Percentiles rank a stretch among this genome's conserved stretches.
Evolutionary conservation across 1,140 invertebrate species (phyloP).

Genomic region (Bicyclus anynana): DNA sequence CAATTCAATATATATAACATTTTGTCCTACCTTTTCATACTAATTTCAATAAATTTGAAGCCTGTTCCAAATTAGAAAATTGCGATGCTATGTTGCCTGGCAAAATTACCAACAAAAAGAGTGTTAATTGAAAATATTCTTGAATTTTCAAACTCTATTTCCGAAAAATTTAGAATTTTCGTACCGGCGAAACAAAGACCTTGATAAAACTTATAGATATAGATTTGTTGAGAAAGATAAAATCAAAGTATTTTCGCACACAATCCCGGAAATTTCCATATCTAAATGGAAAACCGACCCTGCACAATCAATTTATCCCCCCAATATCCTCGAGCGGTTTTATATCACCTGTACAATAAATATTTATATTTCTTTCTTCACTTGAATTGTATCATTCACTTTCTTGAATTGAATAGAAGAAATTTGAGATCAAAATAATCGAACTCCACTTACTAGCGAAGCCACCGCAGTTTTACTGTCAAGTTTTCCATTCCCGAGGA

Average conservation of each 20-base stretch:
- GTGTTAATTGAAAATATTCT: no score
- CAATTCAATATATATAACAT: no score
- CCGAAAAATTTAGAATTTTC: no score
- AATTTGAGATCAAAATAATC: constrained; percentile 27
- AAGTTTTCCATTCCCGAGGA: no score
- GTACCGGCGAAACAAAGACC: constrained; percentile 26
- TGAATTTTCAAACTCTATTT: no score
- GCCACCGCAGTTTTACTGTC: no score
- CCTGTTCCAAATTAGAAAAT: no score
- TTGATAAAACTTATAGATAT: constrained; percentile 22
- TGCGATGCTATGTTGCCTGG: no score
- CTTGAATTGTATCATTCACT: constrained; percentile 56
- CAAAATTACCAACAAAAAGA: no score
- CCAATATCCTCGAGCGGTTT: constrained; percentile 74
- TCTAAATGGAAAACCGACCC: constrained; percentile 77
- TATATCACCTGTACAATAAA: constrained; percentile 76
- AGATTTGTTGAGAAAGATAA: constrained; percentile 67
- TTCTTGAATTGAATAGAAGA: constrained; percentile 39
- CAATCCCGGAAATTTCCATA: constrained; percentile 76
- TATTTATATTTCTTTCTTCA: constrained; percentile 64
- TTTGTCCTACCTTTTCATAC: no score
- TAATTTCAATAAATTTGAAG: no score
- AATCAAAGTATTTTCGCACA: constrained; percentile 74
- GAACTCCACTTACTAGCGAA: neutral
- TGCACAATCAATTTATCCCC: constrained; percentile 76